Conservation (phyloP, 2,797 vertebrate genomes). For the Myripristis jacobus region DNA sequence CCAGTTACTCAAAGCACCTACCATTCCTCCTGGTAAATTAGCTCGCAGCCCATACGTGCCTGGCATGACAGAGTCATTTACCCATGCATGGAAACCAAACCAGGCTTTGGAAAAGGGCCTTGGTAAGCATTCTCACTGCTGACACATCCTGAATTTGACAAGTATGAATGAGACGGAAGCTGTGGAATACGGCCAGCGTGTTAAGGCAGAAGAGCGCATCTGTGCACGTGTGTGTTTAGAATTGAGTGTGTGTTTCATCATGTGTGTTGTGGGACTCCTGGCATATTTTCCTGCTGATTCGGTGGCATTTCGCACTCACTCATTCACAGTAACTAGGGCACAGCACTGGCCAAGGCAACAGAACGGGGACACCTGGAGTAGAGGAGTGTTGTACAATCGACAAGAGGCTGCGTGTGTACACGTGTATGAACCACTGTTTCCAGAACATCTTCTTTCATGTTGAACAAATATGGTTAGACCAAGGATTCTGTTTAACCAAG, state of each 20-base stretch:
- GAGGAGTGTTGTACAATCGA: conserved; percentile 7
- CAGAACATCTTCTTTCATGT: not conserved
- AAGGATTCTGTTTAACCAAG: too few relatives aligned
- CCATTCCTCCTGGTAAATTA: conserved; percentile 59
- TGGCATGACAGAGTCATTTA: conserved; percentile 53
- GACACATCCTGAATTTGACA: conserved; percentile 54
- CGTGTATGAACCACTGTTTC: too few relatives aligned
- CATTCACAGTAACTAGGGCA: conserved; percentile 65
- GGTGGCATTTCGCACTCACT: conserved; percentile 55
- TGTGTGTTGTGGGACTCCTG: conserved; percentile 49
- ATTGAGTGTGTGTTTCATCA: conserved; percentile 42
- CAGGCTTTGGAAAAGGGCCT: conserved; percentile 50
- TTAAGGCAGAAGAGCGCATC: conserved; percentile 27
- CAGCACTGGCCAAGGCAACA: conserved; percentile 45
- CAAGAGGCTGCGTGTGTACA: not conserved
- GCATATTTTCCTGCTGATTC: conserved; percentile 69
- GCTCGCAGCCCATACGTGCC: conserved; percentile 24
- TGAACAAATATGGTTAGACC: not conserved
- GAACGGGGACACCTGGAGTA: conserved; percentile 59
- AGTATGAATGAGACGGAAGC: conserved; percentile 71
- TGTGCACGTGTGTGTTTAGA: conserved; percentile 32
- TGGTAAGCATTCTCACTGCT: conserved; percentile 63
- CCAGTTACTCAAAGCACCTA: conserved; percentile 55
- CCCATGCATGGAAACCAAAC: conserved; percentile 29
- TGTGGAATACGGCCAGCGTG: conserved; percentile 67